These are phyloP conservation scores for Clinocottus analis DNA, from an alignment of 2,113 vertebrate genomes.

Conservation along the genomic window DNA sequence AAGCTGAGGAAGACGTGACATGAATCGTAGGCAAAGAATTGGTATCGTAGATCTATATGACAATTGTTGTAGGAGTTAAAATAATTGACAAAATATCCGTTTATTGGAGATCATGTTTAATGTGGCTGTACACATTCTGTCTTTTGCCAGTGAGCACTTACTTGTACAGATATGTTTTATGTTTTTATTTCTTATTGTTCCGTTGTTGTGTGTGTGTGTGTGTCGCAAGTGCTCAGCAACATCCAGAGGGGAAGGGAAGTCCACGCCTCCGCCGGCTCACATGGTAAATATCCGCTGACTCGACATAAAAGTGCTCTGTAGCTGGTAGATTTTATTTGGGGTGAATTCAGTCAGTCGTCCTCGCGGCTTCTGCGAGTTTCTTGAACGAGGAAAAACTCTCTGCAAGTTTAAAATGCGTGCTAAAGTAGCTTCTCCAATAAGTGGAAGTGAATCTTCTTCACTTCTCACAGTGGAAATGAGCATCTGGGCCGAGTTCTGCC, in stretches of 20 bases:
- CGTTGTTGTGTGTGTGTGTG: constrained; percentile 69
- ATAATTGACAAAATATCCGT: constrained; percentile 69
- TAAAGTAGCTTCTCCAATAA: constrained; percentile 32
- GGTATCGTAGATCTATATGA: constrained; percentile 75
- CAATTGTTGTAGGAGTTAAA: constrained; percentile 73
- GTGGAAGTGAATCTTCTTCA: constrained; percentile 45
- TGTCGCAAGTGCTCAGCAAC: constrained; percentile 63
- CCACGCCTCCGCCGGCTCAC: constrained; percentile 21
- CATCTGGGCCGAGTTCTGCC: constrained; percentile 75
- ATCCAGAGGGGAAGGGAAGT: constrained; percentile 42
- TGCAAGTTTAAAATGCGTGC: constrained; percentile 34
- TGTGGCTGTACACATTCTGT: constrained; percentile 81
- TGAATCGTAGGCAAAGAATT: constrained; percentile 52
- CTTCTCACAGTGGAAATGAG: constrained; percentile 52
- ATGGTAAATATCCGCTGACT: constrained; percentile 54
- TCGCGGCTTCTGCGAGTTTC: constrained; percentile 21
- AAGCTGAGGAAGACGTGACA: constrained; percentile 52
- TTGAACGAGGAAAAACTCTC: constrained; percentile 19
- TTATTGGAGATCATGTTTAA: constrained; percentile 76
- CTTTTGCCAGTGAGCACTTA: constrained; percentile 81
- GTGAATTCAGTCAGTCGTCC: constrained; percentile 32
- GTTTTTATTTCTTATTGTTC: constrained; percentile 64
- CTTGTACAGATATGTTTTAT: constrained; percentile 81
- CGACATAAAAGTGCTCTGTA: constrained; percentile 13
- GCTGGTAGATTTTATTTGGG: constrained; percentile 26